Evolutionary conservation across 2,113 vertebrate genomes (phyloP).

Genomic region (Cyphomyrus discorhynchus): DNA sequence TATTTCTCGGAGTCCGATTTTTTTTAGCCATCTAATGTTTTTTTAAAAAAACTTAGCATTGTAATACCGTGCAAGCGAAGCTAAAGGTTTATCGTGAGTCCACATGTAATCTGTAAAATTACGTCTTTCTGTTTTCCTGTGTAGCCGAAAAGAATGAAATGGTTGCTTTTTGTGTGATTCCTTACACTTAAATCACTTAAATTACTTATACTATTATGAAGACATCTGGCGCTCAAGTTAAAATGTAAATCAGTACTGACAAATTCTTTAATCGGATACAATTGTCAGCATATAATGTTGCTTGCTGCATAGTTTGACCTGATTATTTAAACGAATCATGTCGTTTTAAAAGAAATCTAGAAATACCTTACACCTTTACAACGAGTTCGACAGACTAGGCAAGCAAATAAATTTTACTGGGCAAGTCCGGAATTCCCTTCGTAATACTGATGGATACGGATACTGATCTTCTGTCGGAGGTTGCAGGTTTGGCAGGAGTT

Average conservation of each 20-base stretch:
- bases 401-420: background rate
- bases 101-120: background rate
- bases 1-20: slow-evolving; percentile 49
- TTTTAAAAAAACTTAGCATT: background rate
- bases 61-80: background rate
- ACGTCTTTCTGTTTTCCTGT: background rate
- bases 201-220: background rate
- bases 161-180: background rate
- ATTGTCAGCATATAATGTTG: background rate
- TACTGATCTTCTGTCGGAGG: background rate
- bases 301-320: background rate
- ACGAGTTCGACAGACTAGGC: background rate
- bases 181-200: background rate
- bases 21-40: background rate
- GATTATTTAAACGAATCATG: background rate
- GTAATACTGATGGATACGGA: background rate
- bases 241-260: background rate
- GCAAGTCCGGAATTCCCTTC: background rate
- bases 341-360: background rate
- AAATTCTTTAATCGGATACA: background rate
- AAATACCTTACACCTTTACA: background rate
- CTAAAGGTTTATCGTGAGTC: background rate
- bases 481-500: background rate
- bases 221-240: background rate
- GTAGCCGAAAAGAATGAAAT: background rate